A percentile compares a stretch with the other conserved stretches of the same genome.
These are phyloP conservation scores for Sardinella longiceps DNA, from an alignment of 2,797 vertebrate genomes.

Conservation along the genomic window DNA sequence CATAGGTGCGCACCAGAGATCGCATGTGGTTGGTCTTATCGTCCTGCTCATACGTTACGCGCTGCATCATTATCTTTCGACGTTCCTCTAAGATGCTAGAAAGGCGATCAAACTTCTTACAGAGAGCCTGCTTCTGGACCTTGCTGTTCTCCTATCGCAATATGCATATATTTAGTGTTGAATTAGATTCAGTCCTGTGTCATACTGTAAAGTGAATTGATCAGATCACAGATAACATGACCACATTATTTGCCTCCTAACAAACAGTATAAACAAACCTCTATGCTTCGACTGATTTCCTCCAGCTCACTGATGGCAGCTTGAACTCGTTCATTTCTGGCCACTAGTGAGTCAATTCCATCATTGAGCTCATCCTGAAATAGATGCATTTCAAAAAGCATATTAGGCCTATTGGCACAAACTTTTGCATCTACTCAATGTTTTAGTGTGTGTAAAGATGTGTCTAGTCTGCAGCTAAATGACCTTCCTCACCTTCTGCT, in stretches of 20 bases:
- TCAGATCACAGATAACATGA: not conserved
- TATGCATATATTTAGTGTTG: not conserved
- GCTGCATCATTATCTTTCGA: constrained; percentile 74
- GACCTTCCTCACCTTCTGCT: constrained; percentile 70
- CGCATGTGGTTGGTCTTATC: constrained; percentile 67
- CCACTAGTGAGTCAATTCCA: constrained; percentile 62
- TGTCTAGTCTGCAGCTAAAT: not conserved
- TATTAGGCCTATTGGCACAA: too few species aligned
- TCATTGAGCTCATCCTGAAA: constrained; percentile 67
- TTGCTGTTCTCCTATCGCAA: constrained; percentile 70
- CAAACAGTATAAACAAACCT: constrained; percentile 61
- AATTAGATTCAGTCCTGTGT: not conserved
- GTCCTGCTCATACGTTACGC: constrained; percentile 73
- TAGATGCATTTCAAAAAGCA: too few species aligned
- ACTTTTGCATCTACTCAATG: not conserved
- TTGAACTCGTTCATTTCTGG: constrained; percentile 65
- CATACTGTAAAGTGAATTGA: not conserved
- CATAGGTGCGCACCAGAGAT: constrained; percentile 63
- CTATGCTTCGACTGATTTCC: constrained; percentile 66
- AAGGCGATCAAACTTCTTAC: constrained; percentile 71
- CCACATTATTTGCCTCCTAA: not conserved
- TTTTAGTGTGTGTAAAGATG: not conserved
- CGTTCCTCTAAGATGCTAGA: constrained; percentile 71
- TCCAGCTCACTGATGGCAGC: constrained; percentile 66
- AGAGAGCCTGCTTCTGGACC: constrained; percentile 73